Conservation (phyloP, 2,888 invertebrate genomes). For the Orthonychiurus folsomi region DNA sequence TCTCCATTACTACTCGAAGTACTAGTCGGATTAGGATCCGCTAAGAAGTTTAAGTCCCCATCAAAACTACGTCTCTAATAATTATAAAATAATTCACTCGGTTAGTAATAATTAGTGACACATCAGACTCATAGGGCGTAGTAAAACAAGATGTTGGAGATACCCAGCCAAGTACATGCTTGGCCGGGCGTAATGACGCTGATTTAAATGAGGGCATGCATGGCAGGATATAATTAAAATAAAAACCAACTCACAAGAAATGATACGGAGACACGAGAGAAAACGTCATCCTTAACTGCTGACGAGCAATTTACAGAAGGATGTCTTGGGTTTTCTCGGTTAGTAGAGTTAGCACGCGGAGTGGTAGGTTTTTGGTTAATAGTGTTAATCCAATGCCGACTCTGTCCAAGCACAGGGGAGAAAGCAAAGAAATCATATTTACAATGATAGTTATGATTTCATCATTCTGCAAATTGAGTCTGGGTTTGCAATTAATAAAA, state of each 20-base stretch:
- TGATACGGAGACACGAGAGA: constrained; percentile 1
- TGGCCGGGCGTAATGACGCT: no score
- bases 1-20: no score
- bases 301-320: no score
- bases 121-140: neutral
- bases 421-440: neutral
- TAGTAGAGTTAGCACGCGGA: no score
- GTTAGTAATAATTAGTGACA: neutral
- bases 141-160: neutral
- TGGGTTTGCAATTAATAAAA: no score
- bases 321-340: no score
- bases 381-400: neutral
- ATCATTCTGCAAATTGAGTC: no score
- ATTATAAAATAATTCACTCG: no score
- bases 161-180: no score
- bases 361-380: neutral
- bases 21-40: no score
- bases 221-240: neutral
- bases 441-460: no score
- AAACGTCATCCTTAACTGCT: neutral
- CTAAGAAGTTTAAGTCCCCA: neutral
- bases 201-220: no score
- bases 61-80: neutral
- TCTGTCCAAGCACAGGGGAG: neutral
- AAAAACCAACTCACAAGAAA: neutral